These are phyloP conservation scores for Calliscelio sp. DNA, from an alignment of 2,888 invertebrate species.

Conservation along the genomic window DNA sequence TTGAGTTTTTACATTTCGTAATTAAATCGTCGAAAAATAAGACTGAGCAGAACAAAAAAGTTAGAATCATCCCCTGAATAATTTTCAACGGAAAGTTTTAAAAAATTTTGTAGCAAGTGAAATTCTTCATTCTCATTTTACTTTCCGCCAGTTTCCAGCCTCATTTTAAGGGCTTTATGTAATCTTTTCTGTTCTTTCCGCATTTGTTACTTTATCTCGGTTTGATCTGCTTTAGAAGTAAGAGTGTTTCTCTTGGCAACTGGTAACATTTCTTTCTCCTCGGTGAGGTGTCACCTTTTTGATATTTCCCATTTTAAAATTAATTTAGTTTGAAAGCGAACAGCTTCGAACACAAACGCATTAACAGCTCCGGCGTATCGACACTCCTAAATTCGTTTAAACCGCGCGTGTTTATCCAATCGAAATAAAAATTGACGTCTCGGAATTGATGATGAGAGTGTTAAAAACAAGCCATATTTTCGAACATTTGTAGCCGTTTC, in stretches of 20 bases:
- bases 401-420: constrained; percentile 46
- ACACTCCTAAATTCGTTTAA: neutral
- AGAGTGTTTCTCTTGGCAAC: constrained; percentile 55
- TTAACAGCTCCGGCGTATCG: neutral
- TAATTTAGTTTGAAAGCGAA: constrained; percentile 56
- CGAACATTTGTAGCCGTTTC: too few relatives aligned
- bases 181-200: constrained; percentile 63
- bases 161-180: constrained; percentile 62
- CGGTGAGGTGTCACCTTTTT: constrained; percentile 57
- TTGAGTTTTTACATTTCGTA: constrained; percentile 7
- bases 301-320: constrained; percentile 53
- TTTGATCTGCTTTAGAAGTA: constrained; percentile 61
- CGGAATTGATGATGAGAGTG: constrained; percentile 52
- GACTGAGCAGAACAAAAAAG: constrained; percentile 25
- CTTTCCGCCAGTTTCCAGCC: constrained; percentile 51
- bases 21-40: constrained; percentile 17
- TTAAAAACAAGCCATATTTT: too few relatives aligned
- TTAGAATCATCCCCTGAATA: constrained; percentile 3
- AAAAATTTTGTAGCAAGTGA: constrained; percentile 54
- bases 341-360: constrained; percentile 10
- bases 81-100: constrained; percentile 39
- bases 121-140: constrained; percentile 40
- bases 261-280: constrained; percentile 40
- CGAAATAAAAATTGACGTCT: constrained; percentile 49
- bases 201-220: constrained; percentile 61